Base-by-base conservation (phyloP, 2,888 invertebrate species). In the Ctenicera cuprea region DNA sequence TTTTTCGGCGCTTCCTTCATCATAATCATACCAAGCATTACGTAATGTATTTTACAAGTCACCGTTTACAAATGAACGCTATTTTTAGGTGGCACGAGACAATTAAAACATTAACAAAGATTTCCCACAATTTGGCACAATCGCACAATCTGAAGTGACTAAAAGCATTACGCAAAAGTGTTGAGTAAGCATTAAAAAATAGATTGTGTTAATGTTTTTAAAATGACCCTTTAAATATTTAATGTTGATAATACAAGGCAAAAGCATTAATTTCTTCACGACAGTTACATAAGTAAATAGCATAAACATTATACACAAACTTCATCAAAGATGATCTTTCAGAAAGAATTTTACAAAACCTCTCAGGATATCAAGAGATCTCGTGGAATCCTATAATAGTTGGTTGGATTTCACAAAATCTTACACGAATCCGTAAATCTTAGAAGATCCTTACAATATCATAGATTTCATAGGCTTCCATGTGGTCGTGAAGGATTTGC, bases 81-180 rank as follows among this genome's bases (percentile, higher is more conserved):
- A 59, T 41, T 59, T 41, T 45, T 26, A 62, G 62, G 41, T 16
- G 45, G 62, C 62, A 41, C 62, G 62, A 22, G 45, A 22, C 62
- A 45, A 62, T 62, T 38, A 26, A 38, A 45, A 45, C 12, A 62
- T 45, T 45, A 62, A 45, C 43, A 45, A 41, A 62, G n/a, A 62
- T 22, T 62, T 62, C 62, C 43, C 62, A 62, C 45, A 1, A 43
- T 62, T 62, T 43, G 22, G 43, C 30, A 26, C 45, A 62, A 62
- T 62, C 43, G 26, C 18, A 45, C 43, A 30, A 45, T 62, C 22
- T 62, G 22, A 22, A 45, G 62, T 59, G 59, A 59, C 37, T 37
- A 38, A 45, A 41, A 30, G 45, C 8, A 62, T 62, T 62, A 62
- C 45, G 30, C n/a, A 45, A 62, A 43, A 5, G 5, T 62, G 62